Base-by-base conservation (phyloP, 2,797 vertebrate species). In the Hydrophis major region DNA sequence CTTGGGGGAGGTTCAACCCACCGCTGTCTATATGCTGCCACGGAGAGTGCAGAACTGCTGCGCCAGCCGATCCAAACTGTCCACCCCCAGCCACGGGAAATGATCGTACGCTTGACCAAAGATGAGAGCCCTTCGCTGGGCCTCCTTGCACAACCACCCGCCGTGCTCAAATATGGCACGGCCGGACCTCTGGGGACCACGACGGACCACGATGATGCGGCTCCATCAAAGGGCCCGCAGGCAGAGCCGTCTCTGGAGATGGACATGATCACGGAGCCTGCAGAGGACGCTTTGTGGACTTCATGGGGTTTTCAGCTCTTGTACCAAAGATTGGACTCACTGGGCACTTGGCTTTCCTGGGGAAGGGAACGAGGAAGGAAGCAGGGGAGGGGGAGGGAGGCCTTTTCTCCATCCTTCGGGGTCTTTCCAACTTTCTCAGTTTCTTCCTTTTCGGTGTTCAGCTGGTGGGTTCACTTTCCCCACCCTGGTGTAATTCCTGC, bases 401-500 rank as follows among this genome's bases (percentile, higher is more conserved):
- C 90, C 90, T 92, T 88, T 87, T 93, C 60, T 83, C 93, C 91
- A 95, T 97, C 96, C 94, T 94, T 96, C 95, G 96, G 96, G 27
- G 42, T 56, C 47, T 32, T 28, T 50, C 27, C 74, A 28, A 53
- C 86, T 13, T 47, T 89, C n/a, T 63, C 47, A 0, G 14, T 27
- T 89, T 28, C 37, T 89, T 55, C 97, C 96, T 97, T 97, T 96
- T 95, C 96, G 95, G 96, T 97, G 97, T 97, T 97, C 95, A 97
- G 96, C 96, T 97, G 94, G 96, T 98, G 98, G 97, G 95, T 92
- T 94, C 95, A 95, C 60, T 93, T 96, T 95, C 97, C 96, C 60
- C 93, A 95, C 96, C 93, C 93, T 97, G 97, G 95, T 98, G 96
- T 97, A 96, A 47, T 20, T 96, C 92, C 96, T 94, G 96, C 96